Evolutionary conservation across 2,113 vertebrate genomes (phyloP), one percentile per base, ranked within the genome.

Genomic region (Hydrolagus affinis): DNA sequence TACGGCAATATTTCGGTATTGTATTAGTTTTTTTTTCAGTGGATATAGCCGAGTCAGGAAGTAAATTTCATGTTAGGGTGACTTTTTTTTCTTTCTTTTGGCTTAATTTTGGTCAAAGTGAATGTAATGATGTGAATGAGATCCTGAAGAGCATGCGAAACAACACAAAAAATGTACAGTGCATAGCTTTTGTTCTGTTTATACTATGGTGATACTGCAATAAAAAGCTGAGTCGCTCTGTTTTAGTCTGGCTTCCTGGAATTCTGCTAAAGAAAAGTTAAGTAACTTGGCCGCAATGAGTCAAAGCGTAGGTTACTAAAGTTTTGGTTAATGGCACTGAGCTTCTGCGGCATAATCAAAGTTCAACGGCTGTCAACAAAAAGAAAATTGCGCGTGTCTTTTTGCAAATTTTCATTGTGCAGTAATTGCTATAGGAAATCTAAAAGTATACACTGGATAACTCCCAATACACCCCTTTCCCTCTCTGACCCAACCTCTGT

Each of bases 11-110:
- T 92, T 93, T 92, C 89, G 91, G 92, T 93, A 92, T 90, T 92
- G 60, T 83, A 83, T 93, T 93, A 93, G 93, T 92, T 92, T 93
- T 44, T 44, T 92, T 93, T 94, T 93, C 93, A 92, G 91, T 91
- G 89, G 92, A 93, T 93, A 91, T 93, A 92, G 90, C 91, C 91
- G 91, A 91, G 92, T 92, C 92, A 94, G 93, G 92, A 93, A 92
- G 88, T 89, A 91, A 92, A 91, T 94, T 92, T 90, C 91, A 92
- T 86, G 91, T 92, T 93, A 91, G 92, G 88, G 90, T 91, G 90
- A 88, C 0, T 90, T 91, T 89, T 89, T 92, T 57, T 90, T 88
- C 66, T 72, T 86, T 64, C 6, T 44, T 44, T 44, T 83, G 10
- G 60, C 78, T 83, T 83, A 66, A 83, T 90, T 87, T 87, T 66